A percentile compares a stretch with the other conserved stretches of the same genome.
phyloP scores from a whole-genome alignment of 2,888 invertebrate species.

The Congeria kusceri region DNA sequence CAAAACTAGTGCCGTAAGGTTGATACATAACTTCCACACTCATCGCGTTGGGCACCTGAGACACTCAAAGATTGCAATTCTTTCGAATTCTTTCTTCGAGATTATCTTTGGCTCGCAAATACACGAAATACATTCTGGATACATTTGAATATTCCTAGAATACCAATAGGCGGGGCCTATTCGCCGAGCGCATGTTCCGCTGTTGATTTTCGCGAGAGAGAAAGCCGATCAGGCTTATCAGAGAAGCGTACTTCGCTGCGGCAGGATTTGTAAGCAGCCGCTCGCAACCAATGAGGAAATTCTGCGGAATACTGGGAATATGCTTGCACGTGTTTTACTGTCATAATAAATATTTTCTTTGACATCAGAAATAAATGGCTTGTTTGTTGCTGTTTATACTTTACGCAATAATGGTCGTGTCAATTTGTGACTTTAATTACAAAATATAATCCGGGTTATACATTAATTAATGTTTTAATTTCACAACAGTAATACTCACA shows the following conservation, averaged over 20 bases:
- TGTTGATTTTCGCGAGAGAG: slow-evolving; percentile 11
- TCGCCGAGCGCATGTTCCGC: slow-evolving; percentile 6
- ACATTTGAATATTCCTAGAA: slow-evolving; percentile 60
- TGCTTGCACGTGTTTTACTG: slow-evolving; percentile 34
- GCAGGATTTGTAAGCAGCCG: slow-evolving; percentile 13
- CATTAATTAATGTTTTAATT: background rate
- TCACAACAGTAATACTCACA: too few relatives aligned
- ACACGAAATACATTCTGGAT: slow-evolving; percentile 60
- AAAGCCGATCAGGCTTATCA: slow-evolving; percentile 32
- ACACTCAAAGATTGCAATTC: slow-evolving; percentile 65
- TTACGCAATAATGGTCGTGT: slow-evolving; percentile 16
- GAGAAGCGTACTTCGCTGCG: slow-evolving; percentile 62
- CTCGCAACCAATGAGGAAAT: slow-evolving; percentile 57
- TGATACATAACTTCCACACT: slow-evolving; percentile 79
- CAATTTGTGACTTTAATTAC: background rate
- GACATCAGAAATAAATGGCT: slow-evolving; percentile 35
- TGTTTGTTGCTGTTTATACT: slow-evolving; percentile 21
- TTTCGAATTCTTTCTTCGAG: slow-evolving; percentile 61
- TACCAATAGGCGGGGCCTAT: slow-evolving; percentile 63
- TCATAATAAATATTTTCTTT: slow-evolving; percentile 56
- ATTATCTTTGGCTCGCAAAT: slow-evolving; percentile 62
- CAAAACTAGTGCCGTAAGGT: slow-evolving; percentile 75
- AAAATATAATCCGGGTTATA: background rate
- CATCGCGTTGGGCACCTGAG: slow-evolving; percentile 62
- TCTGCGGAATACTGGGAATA: slow-evolving; percentile 47